Base-by-base conservation (phyloP, 2,888 invertebrate species). In the Limnephilus auricula region DNA sequence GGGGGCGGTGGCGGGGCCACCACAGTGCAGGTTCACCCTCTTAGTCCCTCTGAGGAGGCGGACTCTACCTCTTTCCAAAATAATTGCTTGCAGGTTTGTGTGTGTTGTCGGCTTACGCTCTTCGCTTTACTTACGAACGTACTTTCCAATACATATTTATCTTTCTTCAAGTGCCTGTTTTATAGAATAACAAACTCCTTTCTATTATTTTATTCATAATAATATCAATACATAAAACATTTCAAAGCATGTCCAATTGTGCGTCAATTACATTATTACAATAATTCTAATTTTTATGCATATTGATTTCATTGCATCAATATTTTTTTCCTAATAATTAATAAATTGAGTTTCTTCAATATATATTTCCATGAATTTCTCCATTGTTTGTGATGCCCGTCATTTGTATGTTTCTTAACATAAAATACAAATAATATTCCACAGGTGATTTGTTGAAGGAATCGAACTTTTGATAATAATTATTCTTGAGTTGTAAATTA, bases 11-110 rank as follows among this genome's bases (percentile, higher is more conserved):
- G 0, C 15, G 93, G 91, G 13, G 88, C 92, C 80, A 95, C 95
- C 40, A 94, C 95, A 2, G 95, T 96, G 78, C 95, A 95, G 93
- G 95, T 97, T 92, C 98, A 98, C 95, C 98, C 98, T 2, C 95
- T 98, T 34, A 98, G 98, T 94, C 97, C 98, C 79, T 96, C 97
- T 93, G 97, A 96, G 93, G 97, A 97, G 92, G 95, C 90, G 82
- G 91, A 94, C 94, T 95, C 89, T 31, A 83, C 40, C 86, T 92
- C 96, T 93, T 95, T 96, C 95, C 94, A 96, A 94, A 94, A 96
- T 95, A 95, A 96, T 94, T 95, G 96, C 93, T 94, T 96, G 92
- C 96, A 96, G 95, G 96, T 93, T 92, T 93, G 90, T 90, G 80
- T 90, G 91, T 88, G 15, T 34, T 83, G 87, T 82, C 78, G 31